Evolutionary conservation across 2,888 invertebrate genomes (phyloP).

Genomic region (Heliconius cydno): DNA sequence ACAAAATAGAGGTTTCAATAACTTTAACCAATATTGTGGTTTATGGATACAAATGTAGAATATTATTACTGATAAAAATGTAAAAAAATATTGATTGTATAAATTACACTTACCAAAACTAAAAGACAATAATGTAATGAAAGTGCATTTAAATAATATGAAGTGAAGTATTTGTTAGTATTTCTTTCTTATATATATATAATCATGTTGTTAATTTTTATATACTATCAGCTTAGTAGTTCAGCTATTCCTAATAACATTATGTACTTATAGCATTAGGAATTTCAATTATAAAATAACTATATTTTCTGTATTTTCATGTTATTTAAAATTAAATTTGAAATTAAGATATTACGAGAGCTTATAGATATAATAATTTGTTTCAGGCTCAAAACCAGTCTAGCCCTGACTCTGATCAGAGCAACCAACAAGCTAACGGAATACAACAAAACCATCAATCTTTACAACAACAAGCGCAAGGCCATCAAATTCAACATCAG

Average conservation of each 20-base stretch:
- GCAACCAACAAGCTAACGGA: slow-evolving; percentile 79
- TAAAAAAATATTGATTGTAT: background rate
- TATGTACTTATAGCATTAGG: background rate
- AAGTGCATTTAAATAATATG: background rate
- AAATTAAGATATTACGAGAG: background rate
- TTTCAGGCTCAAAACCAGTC: slow-evolving; percentile 81
- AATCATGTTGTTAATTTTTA: background rate
- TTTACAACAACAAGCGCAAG: slow-evolving; percentile 68
- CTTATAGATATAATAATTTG: slow-evolving; percentile 45
- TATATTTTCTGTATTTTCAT: background rate
- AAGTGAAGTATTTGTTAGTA: background rate
- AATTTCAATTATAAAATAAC: background rate
- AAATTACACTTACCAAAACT: background rate
- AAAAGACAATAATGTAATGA: background rate
- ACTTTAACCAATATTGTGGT: background rate
- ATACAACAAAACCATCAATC: slow-evolving; percentile 72
- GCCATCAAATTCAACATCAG: slow-evolving; percentile 70
- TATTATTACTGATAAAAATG: background rate
- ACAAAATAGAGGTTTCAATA: background rate
- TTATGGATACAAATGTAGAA: background rate
- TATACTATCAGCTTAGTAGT: background rate
- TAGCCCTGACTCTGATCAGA: slow-evolving; percentile 74
- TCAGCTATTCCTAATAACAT: background rate
- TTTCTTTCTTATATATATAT: background rate
- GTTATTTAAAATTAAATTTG: background rate